Conservation (phyloP, 2,113 vertebrate species). For the Microtus ochrogaster region DNA sequence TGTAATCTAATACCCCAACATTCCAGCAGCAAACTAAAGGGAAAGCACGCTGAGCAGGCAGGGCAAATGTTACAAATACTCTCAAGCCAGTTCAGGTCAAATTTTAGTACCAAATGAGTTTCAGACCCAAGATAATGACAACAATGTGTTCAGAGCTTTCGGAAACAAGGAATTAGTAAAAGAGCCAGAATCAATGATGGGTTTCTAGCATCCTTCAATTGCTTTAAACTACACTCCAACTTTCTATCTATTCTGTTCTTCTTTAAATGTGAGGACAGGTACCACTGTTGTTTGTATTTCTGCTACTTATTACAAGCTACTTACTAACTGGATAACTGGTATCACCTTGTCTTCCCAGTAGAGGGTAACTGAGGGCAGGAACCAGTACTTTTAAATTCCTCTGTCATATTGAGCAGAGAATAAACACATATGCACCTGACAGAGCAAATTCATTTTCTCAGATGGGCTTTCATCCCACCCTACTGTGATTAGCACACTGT, state of each 20-base stretch:
- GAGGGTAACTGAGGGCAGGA: background rate
- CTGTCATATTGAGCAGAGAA: background rate
- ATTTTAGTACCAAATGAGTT: constrained; percentile 41
- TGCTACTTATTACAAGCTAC: constrained; percentile 9
- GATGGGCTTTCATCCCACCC: background rate
- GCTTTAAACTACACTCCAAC: background rate
- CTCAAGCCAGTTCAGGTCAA: constrained; percentile 59
- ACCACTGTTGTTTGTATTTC: background rate
- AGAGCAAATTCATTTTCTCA: background rate
- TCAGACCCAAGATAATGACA: constrained; percentile 59
- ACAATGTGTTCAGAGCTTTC: background rate
- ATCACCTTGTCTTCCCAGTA: background rate
- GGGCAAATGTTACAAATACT: constrained; percentile 66
- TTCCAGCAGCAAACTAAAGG: constrained; percentile 42
- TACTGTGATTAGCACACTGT: background rate
- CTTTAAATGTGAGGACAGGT: background rate
- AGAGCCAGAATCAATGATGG: background rate
- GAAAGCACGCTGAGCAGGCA: constrained; percentile 2
- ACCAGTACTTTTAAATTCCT: constrained; percentile 22
- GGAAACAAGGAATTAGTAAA: constrained; percentile 47
- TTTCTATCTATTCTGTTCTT: background rate
- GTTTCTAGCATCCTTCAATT: background rate
- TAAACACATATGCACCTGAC: background rate
- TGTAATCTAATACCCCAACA: constrained; percentile 56
- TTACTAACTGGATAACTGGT: constrained; percentile 30